A percentile compares a stretch with the other conserved stretches of the same genome.
Conservation (phyloP, 2,888 invertebrate genomes). For the Cerceris ruficornis region DNA sequence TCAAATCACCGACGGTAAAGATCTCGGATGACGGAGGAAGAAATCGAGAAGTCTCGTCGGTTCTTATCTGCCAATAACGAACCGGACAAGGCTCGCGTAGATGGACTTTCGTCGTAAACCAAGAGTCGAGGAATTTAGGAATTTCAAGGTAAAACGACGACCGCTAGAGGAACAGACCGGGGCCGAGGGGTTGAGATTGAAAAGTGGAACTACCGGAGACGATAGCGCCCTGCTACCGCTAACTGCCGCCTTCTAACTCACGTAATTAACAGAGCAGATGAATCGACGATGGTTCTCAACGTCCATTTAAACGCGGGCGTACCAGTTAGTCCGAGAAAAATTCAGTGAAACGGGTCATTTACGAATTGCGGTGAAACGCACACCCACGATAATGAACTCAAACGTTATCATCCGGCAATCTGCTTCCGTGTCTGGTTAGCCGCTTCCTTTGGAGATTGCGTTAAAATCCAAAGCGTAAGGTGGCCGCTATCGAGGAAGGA, state of each 20-base stretch:
- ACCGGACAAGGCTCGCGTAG: constrained; percentile 47
- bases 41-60: not conserved
- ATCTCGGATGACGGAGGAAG: not conserved
- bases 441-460: constrained; percentile 70
- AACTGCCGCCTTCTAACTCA: constrained; percentile 35
- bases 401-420: constrained; percentile 15
- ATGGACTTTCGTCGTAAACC: constrained; percentile 65
- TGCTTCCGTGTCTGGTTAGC: constrained; percentile 73
- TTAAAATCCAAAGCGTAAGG: constrained; percentile 35
- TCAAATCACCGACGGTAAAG: too few species aligned
- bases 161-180: not conserved
- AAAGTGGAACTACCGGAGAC: constrained; percentile 50
- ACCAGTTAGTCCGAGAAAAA: not conserved
- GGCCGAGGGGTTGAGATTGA: constrained; percentile 33
- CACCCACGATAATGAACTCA: constrained; percentile 22
- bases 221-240: constrained; percentile 52
- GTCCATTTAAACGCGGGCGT: not conserved
- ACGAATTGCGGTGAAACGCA: not conserved
- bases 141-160: constrained; percentile 40
- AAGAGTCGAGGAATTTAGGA: constrained; percentile 50
- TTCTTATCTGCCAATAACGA: constrained; percentile 58
- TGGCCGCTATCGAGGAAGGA: constrained; percentile 62
- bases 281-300: constrained; percentile 63
- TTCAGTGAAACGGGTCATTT: not conserved
- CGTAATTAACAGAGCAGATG: constrained; percentile 74